Percentiles rank a stretch among this genome's conserved stretches.
Evolutionary conservation across 30 jellyfish, hydroid and myxozoan genomes (phyloP).

Genomic region (Phacellophora camtschatica): DNA sequence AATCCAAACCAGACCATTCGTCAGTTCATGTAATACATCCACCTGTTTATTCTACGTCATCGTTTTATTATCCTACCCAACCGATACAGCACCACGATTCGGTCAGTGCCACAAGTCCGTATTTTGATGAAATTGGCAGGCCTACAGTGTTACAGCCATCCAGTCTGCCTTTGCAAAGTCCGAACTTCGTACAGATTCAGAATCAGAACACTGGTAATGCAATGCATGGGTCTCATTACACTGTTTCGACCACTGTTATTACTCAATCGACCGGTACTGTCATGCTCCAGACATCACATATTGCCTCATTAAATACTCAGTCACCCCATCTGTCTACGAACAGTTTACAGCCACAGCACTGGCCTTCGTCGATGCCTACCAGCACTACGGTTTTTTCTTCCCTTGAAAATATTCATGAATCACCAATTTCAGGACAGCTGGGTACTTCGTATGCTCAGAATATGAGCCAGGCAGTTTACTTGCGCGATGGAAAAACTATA

Average conservation of each 20-base stretch:
- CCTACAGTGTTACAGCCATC: neutral
- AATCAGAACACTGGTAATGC: neutral
- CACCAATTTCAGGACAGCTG: neutral
- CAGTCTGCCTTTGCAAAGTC: conserved; percentile 2
- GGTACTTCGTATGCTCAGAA: conserved; percentile 12
- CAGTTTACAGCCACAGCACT: conserved; percentile 12
- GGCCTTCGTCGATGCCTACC: neutral
- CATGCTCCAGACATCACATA: neutral
- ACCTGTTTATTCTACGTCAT: conserved; percentile 32
- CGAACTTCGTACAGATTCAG: conserved; percentile 8
- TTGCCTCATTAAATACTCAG: neutral
- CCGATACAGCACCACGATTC: neutral
- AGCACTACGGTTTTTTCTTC: neutral
- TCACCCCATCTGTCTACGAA: conserved; percentile 5
- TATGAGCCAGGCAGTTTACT: neutral
- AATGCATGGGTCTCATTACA: neutral
- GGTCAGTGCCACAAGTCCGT: neutral
- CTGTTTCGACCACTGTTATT: neutral
- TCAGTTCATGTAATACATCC: conserved; percentile 22
- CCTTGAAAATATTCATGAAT: neutral
- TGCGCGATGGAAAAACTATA: neutral
- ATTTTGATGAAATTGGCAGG: neutral
- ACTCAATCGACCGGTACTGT: conserved; percentile 14
- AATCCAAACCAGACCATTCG: conserved; percentile 13
- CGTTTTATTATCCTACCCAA: conserved; percentile 24